A percentile compares a stretch with the other conserved stretches of the same genome.
Conservation (phyloP, 1,140 invertebrate species). For the Hydropsyche tenuis region DNA sequence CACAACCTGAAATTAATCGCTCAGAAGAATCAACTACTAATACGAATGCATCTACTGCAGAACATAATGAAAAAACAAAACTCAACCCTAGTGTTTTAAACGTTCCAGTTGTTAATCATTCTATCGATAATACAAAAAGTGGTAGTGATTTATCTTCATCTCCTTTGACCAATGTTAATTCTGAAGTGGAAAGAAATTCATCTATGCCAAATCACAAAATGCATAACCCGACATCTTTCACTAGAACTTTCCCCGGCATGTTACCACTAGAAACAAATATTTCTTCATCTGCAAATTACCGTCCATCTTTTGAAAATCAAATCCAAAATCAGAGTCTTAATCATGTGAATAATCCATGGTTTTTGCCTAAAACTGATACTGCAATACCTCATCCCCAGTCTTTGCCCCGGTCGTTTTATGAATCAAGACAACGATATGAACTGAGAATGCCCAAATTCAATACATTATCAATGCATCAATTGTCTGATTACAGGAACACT, state of each 20-base stretch:
- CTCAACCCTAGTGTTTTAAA: too few relatives aligned
- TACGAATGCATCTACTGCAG: not conserved
- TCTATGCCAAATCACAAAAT: not conserved
- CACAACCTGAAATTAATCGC: not conserved
- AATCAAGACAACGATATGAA: slow-evolving; percentile 39
- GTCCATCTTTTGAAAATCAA: slow-evolving; percentile 26
- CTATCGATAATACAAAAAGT: not conserved
- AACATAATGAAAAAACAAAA: too few relatives aligned
- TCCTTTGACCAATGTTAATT: not conserved
- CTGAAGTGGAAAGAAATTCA: not conserved
- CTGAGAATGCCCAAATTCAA: slow-evolving; percentile 31
- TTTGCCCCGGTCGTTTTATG: slow-evolving; percentile 14
- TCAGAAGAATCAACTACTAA: not conserved
- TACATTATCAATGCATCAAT: slow-evolving; percentile 27
- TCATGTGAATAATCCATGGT: slow-evolving; percentile 42
- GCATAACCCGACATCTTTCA: slow-evolving; percentile 28
- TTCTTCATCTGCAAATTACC: slow-evolving; percentile 32
- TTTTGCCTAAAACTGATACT: slow-evolving; percentile 33
- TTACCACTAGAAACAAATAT: slow-evolving; percentile 32
- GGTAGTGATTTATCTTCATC: slow-evolving; percentile 36
- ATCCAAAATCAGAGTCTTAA: slow-evolving; percentile 26
- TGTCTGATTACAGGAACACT: slow-evolving; percentile 23
- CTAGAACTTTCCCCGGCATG: slow-evolving; percentile 5
- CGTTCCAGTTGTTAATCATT: too few relatives aligned
- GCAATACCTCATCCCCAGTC: slow-evolving; percentile 11